Evolutionary conservation across 2,113 vertebrate genomes (phyloP).

Genomic region (Otus sunia): DNA sequence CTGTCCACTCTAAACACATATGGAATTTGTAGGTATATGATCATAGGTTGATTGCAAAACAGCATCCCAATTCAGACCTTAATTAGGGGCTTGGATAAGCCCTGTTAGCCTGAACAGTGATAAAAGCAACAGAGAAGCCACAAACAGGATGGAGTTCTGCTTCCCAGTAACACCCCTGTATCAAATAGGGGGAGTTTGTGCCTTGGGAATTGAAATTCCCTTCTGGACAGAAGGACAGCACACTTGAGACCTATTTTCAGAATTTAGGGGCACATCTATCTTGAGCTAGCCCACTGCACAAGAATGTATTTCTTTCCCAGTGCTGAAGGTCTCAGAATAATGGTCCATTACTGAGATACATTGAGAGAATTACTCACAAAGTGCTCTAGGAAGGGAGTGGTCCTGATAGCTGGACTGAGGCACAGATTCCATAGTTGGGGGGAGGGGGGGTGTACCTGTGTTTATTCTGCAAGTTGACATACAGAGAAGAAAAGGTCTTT

Average conservation of each 20-base stretch:
- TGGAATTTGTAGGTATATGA: rapidly evolving
- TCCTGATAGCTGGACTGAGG: not conserved
- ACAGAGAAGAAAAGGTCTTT: not conserved
- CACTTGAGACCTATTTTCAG: not conserved
- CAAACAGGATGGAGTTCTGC: not conserved
- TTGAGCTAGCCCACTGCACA: not conserved
- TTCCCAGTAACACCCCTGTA: not conserved
- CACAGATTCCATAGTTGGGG: rapidly evolving
- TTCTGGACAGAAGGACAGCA: not conserved
- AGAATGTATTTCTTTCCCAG: not conserved
- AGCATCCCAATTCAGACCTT: rapidly evolving
- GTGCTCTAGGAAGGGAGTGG: not conserved
- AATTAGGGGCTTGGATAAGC: not conserved
- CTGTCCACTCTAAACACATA: not conserved
- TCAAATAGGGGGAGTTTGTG: not conserved
- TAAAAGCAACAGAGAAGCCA: not conserved
- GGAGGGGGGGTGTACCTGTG: rapidly evolving
- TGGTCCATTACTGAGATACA: not conserved
- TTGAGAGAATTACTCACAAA: not conserved
- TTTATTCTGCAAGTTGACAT: not conserved
- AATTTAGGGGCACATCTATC: not conserved
- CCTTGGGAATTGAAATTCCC: not conserved
- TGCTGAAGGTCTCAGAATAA: slow-evolving; percentile 36
- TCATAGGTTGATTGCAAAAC: not conserved
- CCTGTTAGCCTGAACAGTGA: not conserved